Percentiles rank a stretch among this genome's conserved stretches.
Conservation (phyloP, 2,113 vertebrate genomes). For the Astur gentilis region DNA sequence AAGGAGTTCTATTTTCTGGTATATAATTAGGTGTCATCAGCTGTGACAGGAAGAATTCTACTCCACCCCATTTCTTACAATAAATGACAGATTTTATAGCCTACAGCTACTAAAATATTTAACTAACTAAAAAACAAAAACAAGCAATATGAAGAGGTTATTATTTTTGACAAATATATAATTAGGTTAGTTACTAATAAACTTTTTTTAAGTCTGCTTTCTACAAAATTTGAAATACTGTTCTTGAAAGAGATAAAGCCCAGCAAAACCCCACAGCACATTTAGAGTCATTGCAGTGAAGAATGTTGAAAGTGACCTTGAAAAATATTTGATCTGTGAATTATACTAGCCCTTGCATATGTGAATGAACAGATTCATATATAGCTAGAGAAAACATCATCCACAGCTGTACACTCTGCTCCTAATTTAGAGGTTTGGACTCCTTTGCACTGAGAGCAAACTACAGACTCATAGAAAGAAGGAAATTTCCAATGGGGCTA, state of each 20-base stretch:
- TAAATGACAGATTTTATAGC: constrained; percentile 65
- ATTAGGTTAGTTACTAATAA: background rate
- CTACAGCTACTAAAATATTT: constrained; percentile 62
- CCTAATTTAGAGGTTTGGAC: background rate
- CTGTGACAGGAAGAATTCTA: constrained; percentile 52
- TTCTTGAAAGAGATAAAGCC: background rate
- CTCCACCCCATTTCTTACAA: constrained; percentile 54
- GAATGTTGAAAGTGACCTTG: background rate
- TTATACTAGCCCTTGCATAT: background rate
- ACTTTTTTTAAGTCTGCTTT: background rate
- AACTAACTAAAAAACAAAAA: constrained; percentile 50
- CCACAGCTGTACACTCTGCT: background rate
- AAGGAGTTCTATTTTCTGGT: constrained; percentile 44
- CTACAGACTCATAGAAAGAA: background rate
- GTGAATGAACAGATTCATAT: background rate
- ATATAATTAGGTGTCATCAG: constrained; percentile 70
- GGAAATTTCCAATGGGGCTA: background rate
- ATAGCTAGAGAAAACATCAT: background rate
- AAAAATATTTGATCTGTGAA: background rate
- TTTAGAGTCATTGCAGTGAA: background rate
- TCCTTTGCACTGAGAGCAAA: background rate
- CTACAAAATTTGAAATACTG: background rate
- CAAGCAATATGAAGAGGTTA: background rate
- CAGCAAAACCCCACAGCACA: background rate
- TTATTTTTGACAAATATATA: constrained; percentile 45